Base-by-base conservation (phyloP, 2,888 invertebrate species). In the Eupithecia tripunctaria region DNA sequence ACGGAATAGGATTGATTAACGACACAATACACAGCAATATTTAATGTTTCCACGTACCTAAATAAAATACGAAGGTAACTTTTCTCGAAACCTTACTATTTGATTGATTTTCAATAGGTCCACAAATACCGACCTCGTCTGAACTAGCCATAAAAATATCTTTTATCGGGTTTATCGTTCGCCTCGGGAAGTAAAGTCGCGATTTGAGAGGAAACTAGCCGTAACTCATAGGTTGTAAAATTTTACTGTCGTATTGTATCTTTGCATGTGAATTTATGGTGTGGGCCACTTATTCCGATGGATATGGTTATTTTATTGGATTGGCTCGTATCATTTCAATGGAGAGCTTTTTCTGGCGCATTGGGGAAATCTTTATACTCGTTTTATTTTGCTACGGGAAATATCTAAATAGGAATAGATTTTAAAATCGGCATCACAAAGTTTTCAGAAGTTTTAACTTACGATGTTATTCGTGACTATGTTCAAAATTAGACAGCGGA, bases 121-220 rank as follows among this genome's bases (percentile, higher is more conserved):
- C 38, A 18, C 12, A 65, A 65, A 41, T 29, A 43, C 27, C 47
- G 25, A 47, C 41, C 41, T 8, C n/a, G 27, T 21, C 41, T 66
- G 41, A 47, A 38, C 62, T 32, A 62, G 12, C 38, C 25, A 59
- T 64, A 59, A 51, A 38, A 38, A 65, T 76, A 77, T 81, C 81
- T 82, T 84, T 79, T 78, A 76, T 80, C 75, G 80, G 84, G 83
- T 86, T 86, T 86, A 86, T 84, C 81, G 81, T 76, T 78, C 82
- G 80, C 81, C 80, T 77, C 75, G 74, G 66, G 80, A 72, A 83
- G 85, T 83, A 81, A 81, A 78, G 74, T 78, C 80, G 78, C 59
- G 75, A 72, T 79, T 74, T 75, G 69, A 79, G 78, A 80, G 72
- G 70, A 73, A 76, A 81, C 82, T 79, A 81, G 78, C 79, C 80